phyloP scores from a whole-genome alignment of 2,797 vertebrate species.

The Cichlasoma orientale region DNA sequence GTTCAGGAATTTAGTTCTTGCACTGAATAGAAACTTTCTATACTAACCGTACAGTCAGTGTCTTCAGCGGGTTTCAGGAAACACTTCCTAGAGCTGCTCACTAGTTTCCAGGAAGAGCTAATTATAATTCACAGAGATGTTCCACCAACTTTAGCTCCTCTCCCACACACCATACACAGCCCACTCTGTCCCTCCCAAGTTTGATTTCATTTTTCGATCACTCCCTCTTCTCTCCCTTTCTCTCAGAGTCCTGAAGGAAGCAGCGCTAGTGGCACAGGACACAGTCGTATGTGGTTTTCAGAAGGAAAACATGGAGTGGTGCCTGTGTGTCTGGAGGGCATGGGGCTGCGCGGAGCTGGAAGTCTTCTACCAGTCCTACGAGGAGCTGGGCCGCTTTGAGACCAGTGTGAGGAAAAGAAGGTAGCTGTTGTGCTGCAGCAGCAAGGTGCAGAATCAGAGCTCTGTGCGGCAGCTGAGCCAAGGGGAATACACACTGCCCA shows the following conservation, averaged over 20 bases:
- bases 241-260: conserved; percentile 85
- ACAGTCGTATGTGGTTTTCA: conserved; percentile 91
- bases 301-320: conserved; percentile 84
- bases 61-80: conserved; percentile 28
- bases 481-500: conserved; percentile 11
- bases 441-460: conserved; percentile 38
- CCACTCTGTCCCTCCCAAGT: neutral
- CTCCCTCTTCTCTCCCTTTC: neutral
- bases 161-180: neutral
- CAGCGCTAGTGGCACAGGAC: conserved; percentile 88
- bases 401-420: conserved; percentile 87
- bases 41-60: conserved; percentile 23
- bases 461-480: conserved; percentile 30
- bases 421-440: conserved; percentile 76
- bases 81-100: conserved; percentile 19
- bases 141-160: conserved; percentile 18
- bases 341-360: conserved; percentile 91
- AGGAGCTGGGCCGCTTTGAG: conserved; percentile 90
- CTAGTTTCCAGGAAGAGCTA: conserved; percentile 45
- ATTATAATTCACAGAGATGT: conserved; percentile 49
- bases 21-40: neutral
- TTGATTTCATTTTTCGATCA: neutral
- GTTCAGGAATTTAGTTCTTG: neutral
- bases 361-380: conserved; percentile 91
- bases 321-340: conserved; percentile 93